These are phyloP conservation scores for Standfussiana lucernea DNA, from an alignment of 2,888 invertebrate genomes.

Conservation along the genomic window DNA sequence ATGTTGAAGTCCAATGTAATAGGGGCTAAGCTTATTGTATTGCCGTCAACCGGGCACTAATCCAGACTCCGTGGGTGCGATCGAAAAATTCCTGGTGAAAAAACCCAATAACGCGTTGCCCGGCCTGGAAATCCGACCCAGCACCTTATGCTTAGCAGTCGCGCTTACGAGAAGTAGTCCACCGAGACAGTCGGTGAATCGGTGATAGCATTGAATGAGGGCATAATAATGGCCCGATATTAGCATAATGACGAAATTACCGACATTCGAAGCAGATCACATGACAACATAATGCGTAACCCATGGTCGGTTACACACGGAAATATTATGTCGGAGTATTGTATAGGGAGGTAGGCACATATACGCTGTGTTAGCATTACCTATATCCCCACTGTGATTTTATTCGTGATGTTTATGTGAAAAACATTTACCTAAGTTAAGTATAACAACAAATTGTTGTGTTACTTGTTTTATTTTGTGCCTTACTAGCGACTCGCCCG, in stretches of 20 bases:
- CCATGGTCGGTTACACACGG: conserved; percentile 1
- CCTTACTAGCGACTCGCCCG: too few species aligned
- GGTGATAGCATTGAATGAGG: too few species aligned
- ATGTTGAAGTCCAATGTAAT: too few species aligned
- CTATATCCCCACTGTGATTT: not conserved
- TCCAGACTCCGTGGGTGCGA: not conserved
- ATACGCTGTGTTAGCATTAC: not conserved
- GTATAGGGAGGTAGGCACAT: not conserved
- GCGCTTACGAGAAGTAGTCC: not conserved
- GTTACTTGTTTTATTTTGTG: too few species aligned
- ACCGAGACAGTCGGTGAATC: not conserved
- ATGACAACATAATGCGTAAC: not conserved
- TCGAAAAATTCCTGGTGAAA: not conserved
- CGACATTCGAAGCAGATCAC: conserved; percentile 5
- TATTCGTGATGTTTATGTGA: not conserved
- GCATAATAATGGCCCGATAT: not conserved
- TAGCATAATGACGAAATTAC: conserved; percentile 24
- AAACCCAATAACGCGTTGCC: not conserved
- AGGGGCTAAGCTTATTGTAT: not conserved
- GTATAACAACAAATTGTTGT: too few species aligned
- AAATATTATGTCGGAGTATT: conserved; percentile 13
- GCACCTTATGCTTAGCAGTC: too few species aligned
- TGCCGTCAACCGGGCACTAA: not conserved
- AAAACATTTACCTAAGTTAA: too few species aligned
- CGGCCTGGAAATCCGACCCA: not conserved